These are phyloP conservation scores for Albula goreensis DNA, from an alignment of 2,113 vertebrate genomes.

Conservation along the genomic window DNA sequence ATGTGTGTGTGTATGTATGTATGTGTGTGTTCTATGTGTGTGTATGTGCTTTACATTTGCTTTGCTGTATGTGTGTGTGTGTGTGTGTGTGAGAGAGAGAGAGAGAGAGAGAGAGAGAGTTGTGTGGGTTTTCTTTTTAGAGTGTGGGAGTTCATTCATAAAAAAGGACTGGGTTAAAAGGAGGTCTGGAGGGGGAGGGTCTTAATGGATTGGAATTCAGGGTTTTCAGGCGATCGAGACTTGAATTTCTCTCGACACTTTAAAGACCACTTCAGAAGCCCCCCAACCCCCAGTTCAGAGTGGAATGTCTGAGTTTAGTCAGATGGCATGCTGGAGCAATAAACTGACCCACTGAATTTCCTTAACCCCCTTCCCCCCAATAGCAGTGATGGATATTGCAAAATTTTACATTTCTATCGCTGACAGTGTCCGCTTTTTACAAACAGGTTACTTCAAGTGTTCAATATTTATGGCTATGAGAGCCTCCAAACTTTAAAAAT, in stretches of 20 bases:
- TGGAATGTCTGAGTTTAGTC: conserved; percentile 40
- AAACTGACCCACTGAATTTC: not conserved
- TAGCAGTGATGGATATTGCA: not conserved
- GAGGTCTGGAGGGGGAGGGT: conserved; percentile 15
- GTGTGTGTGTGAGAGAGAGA: not conserved
- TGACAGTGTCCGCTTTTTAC: too few relatives aligned
- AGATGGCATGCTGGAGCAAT: conserved; percentile 28
- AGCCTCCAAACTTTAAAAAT: not conserved
- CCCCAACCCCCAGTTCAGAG: conserved; percentile 14
- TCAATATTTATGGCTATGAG: not conserved
- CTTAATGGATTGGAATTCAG: conserved; percentile 33
- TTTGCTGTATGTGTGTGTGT: not conserved
- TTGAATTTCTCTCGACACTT: not conserved
- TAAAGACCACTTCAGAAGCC: conserved; percentile 41
- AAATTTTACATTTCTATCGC: too few relatives aligned
- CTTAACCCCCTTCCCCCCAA: not conserved
- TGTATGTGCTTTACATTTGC: not conserved
- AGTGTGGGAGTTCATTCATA: conserved; percentile 15
- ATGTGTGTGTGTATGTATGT: not conserved
- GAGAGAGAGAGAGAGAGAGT: not conserved
- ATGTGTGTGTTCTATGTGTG: not conserved
- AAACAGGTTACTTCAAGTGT: not conserved
- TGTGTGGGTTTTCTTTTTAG: conserved; percentile 19
- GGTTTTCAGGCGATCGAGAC: conserved; percentile 37
- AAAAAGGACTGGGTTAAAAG: conserved; percentile 5